Evolutionary conservation across 1,140 invertebrate genomes (phyloP).

Genomic region (Drosophila baimaii): DNA sequence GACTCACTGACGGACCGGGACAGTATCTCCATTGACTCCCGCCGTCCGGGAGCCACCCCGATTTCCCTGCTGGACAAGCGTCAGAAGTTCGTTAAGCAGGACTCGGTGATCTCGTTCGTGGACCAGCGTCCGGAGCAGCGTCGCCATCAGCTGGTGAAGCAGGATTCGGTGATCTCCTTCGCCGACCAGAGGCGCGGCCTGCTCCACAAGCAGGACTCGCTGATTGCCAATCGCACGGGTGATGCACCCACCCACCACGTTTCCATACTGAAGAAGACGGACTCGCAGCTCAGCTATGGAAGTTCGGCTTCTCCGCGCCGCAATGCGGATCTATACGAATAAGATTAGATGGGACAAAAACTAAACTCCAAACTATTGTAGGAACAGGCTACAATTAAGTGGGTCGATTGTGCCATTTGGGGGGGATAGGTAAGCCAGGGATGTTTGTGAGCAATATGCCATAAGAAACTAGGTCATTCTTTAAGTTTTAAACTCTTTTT

Average conservation of each 20-base stretch:
- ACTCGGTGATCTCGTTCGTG: slow-evolving; percentile 83
- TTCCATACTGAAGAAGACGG: slow-evolving; percentile 83
- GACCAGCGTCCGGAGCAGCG: slow-evolving; percentile 80
- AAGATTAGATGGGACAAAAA: slow-evolving; percentile 32
- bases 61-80: slow-evolving; percentile 69
- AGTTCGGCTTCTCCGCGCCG: slow-evolving; percentile 68
- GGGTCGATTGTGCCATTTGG: not conserved
- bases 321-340: slow-evolving; percentile 78
- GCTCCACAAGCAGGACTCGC: slow-evolving; percentile 81
- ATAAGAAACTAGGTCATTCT: not conserved
- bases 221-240: slow-evolving; percentile 73
- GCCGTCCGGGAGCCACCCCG: slow-evolving; percentile 48
- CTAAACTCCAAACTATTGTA: slow-evolving; percentile 14
- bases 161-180: slow-evolving; percentile 84
- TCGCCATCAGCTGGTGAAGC: slow-evolving; percentile 81
- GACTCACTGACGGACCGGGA: slow-evolving; percentile 70
- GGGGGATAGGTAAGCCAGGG: not conserved
- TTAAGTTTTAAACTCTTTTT: not conserved
- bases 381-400: slow-evolving; percentile 6
- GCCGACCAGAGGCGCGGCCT: slow-evolving; percentile 79
- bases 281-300: slow-evolving; percentile 75
- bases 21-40: slow-evolving; percentile 70
- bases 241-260: slow-evolving; percentile 81
- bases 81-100: slow-evolving; percentile 83
- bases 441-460: not conserved